Conservation (phyloP, 2,888 invertebrate species). For the Hydroisotoma schaefferi region DNA sequence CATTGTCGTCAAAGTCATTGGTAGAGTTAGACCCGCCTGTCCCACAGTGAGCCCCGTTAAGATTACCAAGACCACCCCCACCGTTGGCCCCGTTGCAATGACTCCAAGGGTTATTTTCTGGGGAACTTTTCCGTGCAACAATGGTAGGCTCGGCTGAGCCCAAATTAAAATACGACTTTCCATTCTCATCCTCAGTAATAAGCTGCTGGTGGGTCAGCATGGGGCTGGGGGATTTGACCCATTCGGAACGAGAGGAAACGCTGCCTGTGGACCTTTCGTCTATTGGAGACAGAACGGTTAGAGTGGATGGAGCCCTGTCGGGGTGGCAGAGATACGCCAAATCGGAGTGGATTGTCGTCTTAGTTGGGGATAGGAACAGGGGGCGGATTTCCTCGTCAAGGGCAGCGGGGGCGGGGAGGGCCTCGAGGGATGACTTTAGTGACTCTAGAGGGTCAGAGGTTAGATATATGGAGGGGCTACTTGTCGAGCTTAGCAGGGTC, state of each 20-base stretch:
- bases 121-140: constrained; percentile 37
- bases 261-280: constrained; percentile 36
- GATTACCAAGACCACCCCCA: neutral
- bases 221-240: neutral
- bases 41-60: neutral
- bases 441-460: constrained; percentile 39
- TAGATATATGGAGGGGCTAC: constrained; percentile 3
- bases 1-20: constrained; percentile 40
- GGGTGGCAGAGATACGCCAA: constrained; percentile 36
- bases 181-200: constrained; percentile 48
- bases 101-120: neutral
- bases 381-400: constrained; percentile 11
- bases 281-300: constrained; percentile 45
- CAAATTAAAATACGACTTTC: constrained; percentile 48
- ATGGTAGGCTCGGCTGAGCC: constrained; percentile 44
- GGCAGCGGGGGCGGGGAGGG: constrained; percentile 40
- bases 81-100: neutral
- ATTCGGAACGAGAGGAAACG: neutral
- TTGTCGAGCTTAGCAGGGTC: constrained; percentile 41
- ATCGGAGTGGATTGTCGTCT: constrained; percentile 34
- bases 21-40: constrained; percentile 16
- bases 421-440: constrained; percentile 43
- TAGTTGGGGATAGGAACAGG: constrained; percentile 3
- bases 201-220: constrained; percentile 40
- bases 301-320: constrained; percentile 33